Conservation (phyloP, 2,888 invertebrate species). For the Resseliella maxima region DNA sequence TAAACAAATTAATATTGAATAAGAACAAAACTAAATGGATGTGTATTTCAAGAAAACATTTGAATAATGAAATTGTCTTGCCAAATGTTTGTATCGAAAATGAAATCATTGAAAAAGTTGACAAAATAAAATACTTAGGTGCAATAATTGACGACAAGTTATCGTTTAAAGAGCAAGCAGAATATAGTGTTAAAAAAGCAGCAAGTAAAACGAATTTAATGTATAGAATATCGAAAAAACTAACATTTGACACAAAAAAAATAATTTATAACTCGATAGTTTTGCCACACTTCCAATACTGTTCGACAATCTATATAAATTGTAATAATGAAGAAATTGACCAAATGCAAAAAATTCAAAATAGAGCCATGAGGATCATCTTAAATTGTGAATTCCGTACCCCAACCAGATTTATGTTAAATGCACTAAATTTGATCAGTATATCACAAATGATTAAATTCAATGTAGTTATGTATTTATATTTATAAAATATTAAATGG, state of each 20-base stretch:
- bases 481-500: too few species aligned
- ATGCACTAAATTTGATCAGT: background rate
- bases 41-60: background rate
- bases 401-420: background rate
- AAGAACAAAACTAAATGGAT: background rate
- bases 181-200: background rate
- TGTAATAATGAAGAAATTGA: background rate
- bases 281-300: background rate
- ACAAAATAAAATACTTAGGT: conserved; percentile 20
- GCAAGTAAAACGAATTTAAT: background rate
- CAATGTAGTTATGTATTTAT: too few species aligned
- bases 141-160: background rate
- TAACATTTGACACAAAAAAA: conserved; percentile 43
- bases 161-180: background rate
- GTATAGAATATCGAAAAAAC: conserved; percentile 51
- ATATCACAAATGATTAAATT: background rate
- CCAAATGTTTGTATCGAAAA: background rate
- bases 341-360: conserved; percentile 2
- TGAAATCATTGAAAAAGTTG: background rate
- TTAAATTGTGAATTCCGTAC: background rate
- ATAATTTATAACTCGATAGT: conserved; percentile 33
- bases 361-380: conserved; percentile 4
- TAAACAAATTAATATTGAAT: conserved; percentile 18
- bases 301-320: background rate
- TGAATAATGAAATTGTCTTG: background rate